Percentiles rank a stretch among this genome's conserved stretches.
These are phyloP conservation scores for Penaeus monodon DNA, from an alignment of 2,888 invertebrate genomes.

Conservation along the genomic window DNA sequence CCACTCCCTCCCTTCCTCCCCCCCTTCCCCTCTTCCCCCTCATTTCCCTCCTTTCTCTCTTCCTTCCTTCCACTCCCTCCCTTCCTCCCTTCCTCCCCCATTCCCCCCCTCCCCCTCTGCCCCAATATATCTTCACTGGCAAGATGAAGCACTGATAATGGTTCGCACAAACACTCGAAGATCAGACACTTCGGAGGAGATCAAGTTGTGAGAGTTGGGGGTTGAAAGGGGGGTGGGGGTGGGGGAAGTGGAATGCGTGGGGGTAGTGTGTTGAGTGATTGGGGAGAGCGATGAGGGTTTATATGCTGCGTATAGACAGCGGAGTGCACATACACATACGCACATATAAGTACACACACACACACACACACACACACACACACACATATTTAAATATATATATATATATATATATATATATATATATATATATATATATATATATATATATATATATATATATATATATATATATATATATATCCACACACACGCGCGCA, in stretches of 20 bases:
- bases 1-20: too few species aligned
- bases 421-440: background rate
- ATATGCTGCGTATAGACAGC: background rate
- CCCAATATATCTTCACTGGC: too few species aligned
- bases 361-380: constrained; percentile 6
- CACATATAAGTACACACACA: background rate
- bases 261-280: background rate
- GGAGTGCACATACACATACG: background rate
- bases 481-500: background rate
- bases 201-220: too few species aligned
- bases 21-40: too few species aligned
- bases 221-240: too few species aligned
- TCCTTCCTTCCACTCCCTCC: too few species aligned
- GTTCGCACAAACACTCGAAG: too few species aligned
- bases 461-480: background rate
- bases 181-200: too few species aligned
- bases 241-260: background rate
- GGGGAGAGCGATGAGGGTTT: background rate
- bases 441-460: background rate
- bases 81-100: too few species aligned
- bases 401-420: background rate
- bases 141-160: too few species aligned
- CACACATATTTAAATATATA: background rate
- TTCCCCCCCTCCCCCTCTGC: too few species aligned
- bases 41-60: too few species aligned